phyloP scores from a whole-genome alignment of 2,888 invertebrate genomes.

The Leptinotarsa juncta region DNA sequence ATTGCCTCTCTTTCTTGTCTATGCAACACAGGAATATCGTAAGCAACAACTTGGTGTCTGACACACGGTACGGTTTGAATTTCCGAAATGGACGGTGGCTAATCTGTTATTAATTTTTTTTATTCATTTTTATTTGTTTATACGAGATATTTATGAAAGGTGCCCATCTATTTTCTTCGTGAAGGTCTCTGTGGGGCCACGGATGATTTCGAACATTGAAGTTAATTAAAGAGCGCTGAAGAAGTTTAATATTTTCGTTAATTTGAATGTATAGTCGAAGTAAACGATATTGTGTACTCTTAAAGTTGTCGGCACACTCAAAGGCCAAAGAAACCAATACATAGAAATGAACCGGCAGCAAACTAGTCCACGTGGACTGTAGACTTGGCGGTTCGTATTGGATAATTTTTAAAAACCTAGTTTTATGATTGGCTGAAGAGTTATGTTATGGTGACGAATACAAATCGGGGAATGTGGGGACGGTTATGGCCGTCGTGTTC shows the following conservation, averaged over 20 bases:
- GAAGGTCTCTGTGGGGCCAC: not conserved
- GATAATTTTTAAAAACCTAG: too few species aligned
- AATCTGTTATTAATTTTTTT: conserved; percentile 10
- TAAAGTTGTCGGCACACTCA: too few species aligned
- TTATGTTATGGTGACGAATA: too few species aligned
- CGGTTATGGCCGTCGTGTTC: too few species aligned
- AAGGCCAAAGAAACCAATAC: too few species aligned
- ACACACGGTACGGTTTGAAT: conserved; percentile 11
- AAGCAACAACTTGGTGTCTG: not conserved
- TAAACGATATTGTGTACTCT: too few species aligned
- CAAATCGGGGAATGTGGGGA: too few species aligned
- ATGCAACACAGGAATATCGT: conserved; percentile 1
- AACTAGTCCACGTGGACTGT: too few species aligned
- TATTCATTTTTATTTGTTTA: conserved; percentile 23
- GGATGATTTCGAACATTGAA: not conserved
- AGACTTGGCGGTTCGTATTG: too few species aligned
- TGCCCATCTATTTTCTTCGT: not conserved
- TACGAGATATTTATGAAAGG: not conserved
- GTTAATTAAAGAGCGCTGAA: conserved; percentile 25
- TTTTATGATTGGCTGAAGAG: too few species aligned
- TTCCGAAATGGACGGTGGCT: conserved; percentile 4
- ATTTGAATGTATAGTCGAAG: not conserved
- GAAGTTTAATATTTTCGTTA: not conserved
- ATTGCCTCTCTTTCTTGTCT: conserved; percentile 31
- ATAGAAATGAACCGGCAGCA: too few species aligned